These are phyloP conservation scores for Globicephala melas DNA, from an alignment of 2,113 vertebrate species.

Conservation along the genomic window DNA sequence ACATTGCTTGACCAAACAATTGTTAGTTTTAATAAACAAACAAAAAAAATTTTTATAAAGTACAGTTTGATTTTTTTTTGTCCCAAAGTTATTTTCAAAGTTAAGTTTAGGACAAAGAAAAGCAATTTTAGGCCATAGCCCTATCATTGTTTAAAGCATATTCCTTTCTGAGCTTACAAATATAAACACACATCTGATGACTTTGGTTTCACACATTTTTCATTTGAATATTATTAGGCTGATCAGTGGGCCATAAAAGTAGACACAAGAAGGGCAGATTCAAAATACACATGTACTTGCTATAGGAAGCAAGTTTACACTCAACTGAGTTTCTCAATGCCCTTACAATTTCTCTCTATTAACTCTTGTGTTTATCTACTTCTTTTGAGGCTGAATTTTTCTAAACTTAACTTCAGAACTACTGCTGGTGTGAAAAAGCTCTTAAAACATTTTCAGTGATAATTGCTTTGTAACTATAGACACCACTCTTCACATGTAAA, in stretches of 20 bases:
- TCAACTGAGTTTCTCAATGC: background rate
- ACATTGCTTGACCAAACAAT: slow-evolving; percentile 38
- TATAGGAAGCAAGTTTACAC: background rate
- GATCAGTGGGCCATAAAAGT: background rate
- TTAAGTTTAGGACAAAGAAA: background rate
- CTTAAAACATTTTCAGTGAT: background rate
- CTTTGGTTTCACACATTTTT: background rate
- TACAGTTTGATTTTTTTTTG: background rate
- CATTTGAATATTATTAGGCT: slow-evolving; percentile 4
- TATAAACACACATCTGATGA: background rate
- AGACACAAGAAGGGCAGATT: background rate
- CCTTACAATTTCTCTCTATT: background rate
- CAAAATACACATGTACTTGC: background rate
- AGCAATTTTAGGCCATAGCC: background rate
- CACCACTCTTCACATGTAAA: background rate
- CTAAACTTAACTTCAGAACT: slow-evolving; percentile 33
- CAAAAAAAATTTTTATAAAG: background rate
- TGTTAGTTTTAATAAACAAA: slow-evolving; percentile 16
- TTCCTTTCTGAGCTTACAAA: background rate
- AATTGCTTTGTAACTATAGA: slow-evolving; percentile 6
- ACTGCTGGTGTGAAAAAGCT: background rate
- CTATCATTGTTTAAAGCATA: background rate
- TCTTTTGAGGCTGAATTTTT: background rate
- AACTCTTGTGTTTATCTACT: background rate
- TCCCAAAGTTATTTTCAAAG: background rate